Percentiles rank a stretch among this genome's conserved stretches.
phyloP scores from a whole-genome alignment of 2,113 vertebrate genomes.

The Hippocampus barbouri region DNA sequence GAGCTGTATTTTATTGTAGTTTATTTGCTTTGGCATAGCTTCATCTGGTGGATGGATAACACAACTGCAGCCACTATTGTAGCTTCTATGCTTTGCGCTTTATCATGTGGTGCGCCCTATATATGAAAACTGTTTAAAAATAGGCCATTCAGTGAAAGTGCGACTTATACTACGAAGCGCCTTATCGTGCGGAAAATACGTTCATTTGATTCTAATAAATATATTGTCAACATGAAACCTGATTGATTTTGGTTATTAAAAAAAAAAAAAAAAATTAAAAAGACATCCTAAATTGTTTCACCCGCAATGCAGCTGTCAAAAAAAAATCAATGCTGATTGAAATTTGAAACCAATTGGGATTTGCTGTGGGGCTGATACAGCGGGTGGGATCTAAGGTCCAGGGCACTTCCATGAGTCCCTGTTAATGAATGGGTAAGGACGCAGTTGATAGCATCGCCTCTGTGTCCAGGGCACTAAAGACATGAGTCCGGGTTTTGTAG shows the following conservation, averaged over 20 bases:
- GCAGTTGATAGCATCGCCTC: constrained; percentile 57
- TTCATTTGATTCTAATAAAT: neutral
- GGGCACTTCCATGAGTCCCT: constrained; percentile 26
- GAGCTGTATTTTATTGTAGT: too few relatives aligned
- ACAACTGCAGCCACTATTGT: too few relatives aligned
- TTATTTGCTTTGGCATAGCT: too few relatives aligned
- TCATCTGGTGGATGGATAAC: too few relatives aligned
- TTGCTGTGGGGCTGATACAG: constrained; percentile 23
- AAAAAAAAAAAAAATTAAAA: neutral
- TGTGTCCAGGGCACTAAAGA: constrained; percentile 60
- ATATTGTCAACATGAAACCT: neutral
- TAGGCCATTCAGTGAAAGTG: too few relatives aligned
- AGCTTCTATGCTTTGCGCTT: too few relatives aligned
- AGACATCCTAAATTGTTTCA: neutral
- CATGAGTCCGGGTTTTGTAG: constrained; percentile 51
- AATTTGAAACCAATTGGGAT: constrained; percentile 23
- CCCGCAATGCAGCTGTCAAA: neutral
- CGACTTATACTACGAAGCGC: too few relatives aligned
- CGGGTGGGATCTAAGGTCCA: constrained; percentile 25
- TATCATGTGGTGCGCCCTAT: too few relatives aligned
- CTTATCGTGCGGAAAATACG: too few relatives aligned
- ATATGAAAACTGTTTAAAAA: too few relatives aligned
- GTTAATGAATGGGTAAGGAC: constrained; percentile 58
- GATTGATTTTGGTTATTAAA: neutral
- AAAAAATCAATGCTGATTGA: constrained; percentile 18